Percentiles rank a stretch among this genome's conserved stretches.
These are phyloP conservation scores for Dynastes maya DNA, from an alignment of 2,888 invertebrate genomes.

Conservation along the genomic window DNA sequence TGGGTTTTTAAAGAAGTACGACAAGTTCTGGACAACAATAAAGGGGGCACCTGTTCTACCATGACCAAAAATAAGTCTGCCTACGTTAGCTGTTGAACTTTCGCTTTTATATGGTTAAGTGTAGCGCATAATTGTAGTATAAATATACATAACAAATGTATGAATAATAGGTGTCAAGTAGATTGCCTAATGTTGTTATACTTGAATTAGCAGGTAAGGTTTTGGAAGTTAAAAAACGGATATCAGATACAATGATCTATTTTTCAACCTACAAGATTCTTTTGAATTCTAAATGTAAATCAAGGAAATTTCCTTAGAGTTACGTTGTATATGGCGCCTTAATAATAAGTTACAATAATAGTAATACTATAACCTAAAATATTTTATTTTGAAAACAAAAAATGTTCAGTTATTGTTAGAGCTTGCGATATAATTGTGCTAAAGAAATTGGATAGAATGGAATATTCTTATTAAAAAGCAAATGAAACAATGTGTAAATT, in stretches of 20 bases:
- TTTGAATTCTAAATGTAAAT: too few relatives aligned
- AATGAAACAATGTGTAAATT: too few relatives aligned
- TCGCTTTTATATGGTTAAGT: slow-evolving; percentile 21
- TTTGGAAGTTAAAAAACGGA: too few relatives aligned
- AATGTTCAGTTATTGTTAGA: too few relatives aligned
- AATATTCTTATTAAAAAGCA: too few relatives aligned
- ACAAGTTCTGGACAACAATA: slow-evolving; percentile 21
- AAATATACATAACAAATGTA: slow-evolving; percentile 5
- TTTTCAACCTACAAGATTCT: neutral
- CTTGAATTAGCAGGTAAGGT: neutral
- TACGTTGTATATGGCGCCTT: too few relatives aligned
- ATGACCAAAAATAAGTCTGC: slow-evolving; percentile 24
- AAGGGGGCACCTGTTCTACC: slow-evolving; percentile 25
- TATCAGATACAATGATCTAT: neutral
- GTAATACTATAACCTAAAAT: too few relatives aligned
- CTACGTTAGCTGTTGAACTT: slow-evolving; percentile 22
- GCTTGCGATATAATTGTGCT: too few relatives aligned
- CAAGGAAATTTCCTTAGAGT: too few relatives aligned
- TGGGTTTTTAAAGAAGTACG: neutral
- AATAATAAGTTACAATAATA: too few relatives aligned
- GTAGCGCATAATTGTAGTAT: neutral
- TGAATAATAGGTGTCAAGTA: slow-evolving; percentile 8
- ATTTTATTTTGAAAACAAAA: too few relatives aligned
- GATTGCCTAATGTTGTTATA: slow-evolving; percentile 15
- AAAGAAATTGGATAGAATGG: too few relatives aligned